Conservation (phyloP, 1,140 invertebrate genomes). For the Drosophila sucinea region DNA sequence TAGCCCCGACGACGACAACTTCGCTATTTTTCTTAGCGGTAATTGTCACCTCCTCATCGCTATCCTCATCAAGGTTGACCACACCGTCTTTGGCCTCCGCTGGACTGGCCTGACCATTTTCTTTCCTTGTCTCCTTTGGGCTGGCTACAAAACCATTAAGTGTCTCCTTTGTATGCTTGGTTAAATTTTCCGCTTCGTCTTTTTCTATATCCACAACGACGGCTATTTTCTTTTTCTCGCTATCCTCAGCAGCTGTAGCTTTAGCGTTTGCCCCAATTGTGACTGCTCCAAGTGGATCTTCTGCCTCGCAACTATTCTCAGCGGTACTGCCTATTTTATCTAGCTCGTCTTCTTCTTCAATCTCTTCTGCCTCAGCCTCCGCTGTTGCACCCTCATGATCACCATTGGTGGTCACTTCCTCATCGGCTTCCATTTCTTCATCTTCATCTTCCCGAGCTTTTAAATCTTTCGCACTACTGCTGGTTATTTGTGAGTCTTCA, state of each 20-base stretch:
- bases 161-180: constrained; percentile 31
- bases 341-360: constrained; percentile 55
- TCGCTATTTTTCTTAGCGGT: constrained; percentile 34
- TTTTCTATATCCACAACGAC: constrained; percentile 49
- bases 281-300: constrained; percentile 61
- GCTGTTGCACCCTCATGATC: constrained; percentile 49
- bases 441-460: constrained; percentile 43
- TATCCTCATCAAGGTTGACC: constrained; percentile 76
- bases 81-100: constrained; percentile 50
- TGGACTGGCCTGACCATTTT: constrained; percentile 61
- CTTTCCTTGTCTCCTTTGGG: constrained; percentile 42
- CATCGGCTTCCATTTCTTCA: constrained; percentile 57
- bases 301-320: constrained; percentile 71
- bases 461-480: constrained; percentile 56
- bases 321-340: constrained; percentile 76
- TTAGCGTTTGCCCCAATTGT: constrained; percentile 23
- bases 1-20: neutral
- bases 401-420: constrained; percentile 72
- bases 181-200: constrained; percentile 36
- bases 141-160: constrained; percentile 56
- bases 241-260: constrained; percentile 39
- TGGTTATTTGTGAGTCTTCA: constrained; percentile 74
- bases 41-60: constrained; percentile 69
- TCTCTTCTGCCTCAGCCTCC: constrained; percentile 28
- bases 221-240: constrained; percentile 36